phyloP scores from a whole-genome alignment of 2,113 vertebrate species.

The Tachuris rubrigastra region DNA sequence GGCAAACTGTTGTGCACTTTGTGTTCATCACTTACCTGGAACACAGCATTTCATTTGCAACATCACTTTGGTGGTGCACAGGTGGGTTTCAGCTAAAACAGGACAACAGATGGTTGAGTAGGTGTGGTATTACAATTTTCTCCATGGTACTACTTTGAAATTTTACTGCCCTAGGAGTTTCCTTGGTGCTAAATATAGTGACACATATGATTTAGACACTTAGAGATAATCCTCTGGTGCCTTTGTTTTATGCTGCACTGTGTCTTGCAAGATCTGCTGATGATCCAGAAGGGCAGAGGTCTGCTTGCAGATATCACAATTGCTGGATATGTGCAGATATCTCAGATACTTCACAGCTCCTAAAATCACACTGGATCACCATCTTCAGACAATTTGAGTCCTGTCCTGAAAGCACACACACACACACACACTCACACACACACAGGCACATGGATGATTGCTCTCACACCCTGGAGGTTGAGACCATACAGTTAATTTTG shows the following conservation, averaged over 20 bases:
- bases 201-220: not conserved
- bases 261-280: not conserved
- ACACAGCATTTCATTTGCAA: not conserved
- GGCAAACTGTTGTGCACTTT: not conserved
- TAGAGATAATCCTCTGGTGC: not conserved
- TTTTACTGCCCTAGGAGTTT: not conserved
- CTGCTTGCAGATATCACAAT: not conserved
- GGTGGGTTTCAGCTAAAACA: not conserved
- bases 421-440: too few species aligned
- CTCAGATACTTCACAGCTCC: not conserved
- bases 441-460: accelerated
- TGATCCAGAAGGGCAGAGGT: not conserved
- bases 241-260: not conserved
- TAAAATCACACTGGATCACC: not conserved
- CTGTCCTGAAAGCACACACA: not conserved
- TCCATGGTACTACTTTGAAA: not conserved
- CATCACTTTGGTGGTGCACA: not conserved
- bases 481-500: not conserved
- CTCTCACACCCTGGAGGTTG: not conserved
- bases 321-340: not conserved
- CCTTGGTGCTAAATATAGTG: not conserved
- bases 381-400: not conserved
- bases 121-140: not conserved
- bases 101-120: not conserved
- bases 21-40: not conserved